Conservation (phyloP, 35 echinoderm and acorn worm genomes). For the Patiria miniata region DNA sequence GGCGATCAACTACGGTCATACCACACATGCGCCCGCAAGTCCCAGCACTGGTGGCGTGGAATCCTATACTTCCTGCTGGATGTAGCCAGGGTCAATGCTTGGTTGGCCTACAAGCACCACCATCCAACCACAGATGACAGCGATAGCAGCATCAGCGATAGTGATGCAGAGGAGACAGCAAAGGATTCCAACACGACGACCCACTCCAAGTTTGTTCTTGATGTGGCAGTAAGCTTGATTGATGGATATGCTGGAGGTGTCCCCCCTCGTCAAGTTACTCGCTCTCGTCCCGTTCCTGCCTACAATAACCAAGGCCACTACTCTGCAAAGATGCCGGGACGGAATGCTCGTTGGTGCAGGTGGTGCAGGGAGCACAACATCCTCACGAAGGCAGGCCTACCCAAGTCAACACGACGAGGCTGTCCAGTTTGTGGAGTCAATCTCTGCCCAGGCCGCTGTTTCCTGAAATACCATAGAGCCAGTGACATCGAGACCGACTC, state of each 20-base stretch:
- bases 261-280: too few relatives aligned
- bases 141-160: background rate
- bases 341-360: background rate
- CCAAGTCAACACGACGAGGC: background rate
- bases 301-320: background rate
- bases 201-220: background rate
- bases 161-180: background rate
- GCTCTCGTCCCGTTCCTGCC: too few relatives aligned
- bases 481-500: background rate
- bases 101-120: background rate
- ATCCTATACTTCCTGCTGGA: background rate
- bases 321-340: background rate
- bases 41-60: constrained; percentile 40
- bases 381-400: background rate
- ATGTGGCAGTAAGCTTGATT: background rate
- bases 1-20: constrained; percentile 44
- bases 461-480: background rate
- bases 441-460: background rate
- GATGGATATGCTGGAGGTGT: background rate
- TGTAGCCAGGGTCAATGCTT: background rate
- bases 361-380: background rate
- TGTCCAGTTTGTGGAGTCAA: constrained; percentile 1
- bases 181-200: background rate
- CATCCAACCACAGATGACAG: background rate
- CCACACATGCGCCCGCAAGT: constrained; percentile 13